A percentile compares a stretch with the other conserved stretches of the same genome.
Evolutionary conservation across 2,113 vertebrate genomes (phyloP).

Genomic region (Aviceda subcristata): DNA sequence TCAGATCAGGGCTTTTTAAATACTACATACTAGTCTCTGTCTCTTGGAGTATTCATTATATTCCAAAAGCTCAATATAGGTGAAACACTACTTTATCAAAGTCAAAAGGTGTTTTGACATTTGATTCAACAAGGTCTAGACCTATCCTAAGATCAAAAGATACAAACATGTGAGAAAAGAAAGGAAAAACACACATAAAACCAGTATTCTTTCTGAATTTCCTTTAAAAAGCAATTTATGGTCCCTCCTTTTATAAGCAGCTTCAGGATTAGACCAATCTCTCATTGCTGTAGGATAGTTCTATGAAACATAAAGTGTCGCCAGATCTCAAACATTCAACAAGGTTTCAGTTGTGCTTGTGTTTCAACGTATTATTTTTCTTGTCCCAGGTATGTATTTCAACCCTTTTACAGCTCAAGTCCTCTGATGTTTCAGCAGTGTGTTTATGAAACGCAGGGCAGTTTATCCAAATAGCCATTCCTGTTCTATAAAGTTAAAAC

Average conservation of each 20-base stretch:
- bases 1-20: not conserved
- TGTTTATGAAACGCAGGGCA: conserved; percentile 14
- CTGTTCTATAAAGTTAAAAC: conserved; percentile 57
- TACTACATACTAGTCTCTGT: not conserved
- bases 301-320: fast-evolving
- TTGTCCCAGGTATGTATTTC: not conserved
- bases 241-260: not conserved
- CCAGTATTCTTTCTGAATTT: not conserved
- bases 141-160: not conserved
- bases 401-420: not conserved
- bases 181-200: not conserved
- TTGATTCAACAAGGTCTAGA: not conserved
- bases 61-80: not conserved
- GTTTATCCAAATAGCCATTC: conserved; percentile 51
- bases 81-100: not conserved
- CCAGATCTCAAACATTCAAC: not conserved
- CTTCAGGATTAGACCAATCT: not conserved
- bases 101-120: not conserved
- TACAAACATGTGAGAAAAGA: not conserved
- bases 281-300: not conserved
- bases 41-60: not conserved
- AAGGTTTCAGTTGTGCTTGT: not conserved
- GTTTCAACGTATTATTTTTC: not conserved
- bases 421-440: not conserved
- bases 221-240: not conserved